Conservation (phyloP, 92 coral and sea anemone genomes). For the Hydrozoanthus gracilis region DNA sequence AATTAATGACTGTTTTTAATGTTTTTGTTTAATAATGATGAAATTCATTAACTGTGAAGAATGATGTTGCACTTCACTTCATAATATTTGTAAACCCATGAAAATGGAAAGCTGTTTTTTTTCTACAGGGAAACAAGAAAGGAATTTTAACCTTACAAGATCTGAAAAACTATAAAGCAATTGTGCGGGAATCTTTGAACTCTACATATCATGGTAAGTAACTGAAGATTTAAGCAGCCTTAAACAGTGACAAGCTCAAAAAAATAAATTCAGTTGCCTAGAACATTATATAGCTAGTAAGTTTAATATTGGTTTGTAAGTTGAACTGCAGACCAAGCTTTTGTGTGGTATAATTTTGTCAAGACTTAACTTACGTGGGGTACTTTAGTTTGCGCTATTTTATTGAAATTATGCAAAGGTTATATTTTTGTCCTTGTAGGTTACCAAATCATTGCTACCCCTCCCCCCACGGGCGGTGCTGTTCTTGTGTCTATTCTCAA, state of each 20-base stretch:
- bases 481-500: constrained; percentile 85
- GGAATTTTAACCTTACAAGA: constrained; percentile 71
- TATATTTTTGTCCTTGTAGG: constrained; percentile 47
- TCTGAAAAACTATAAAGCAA: constrained; percentile 71
- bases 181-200: constrained; percentile 56
- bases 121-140: constrained; percentile 22
- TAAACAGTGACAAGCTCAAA: background rate
- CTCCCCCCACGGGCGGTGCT: constrained; percentile 87
- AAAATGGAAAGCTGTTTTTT: background rate
- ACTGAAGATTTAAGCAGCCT: background rate
- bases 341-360: background rate
- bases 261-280: background rate
- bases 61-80: too few species aligned
- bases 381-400: background rate
- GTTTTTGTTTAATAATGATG: too few species aligned
- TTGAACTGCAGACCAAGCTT: too few species aligned
- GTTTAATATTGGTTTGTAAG: too few species aligned
- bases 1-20: too few species aligned
- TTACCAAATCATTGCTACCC: constrained; percentile 83
- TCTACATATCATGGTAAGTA: constrained; percentile 72
- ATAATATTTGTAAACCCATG: too few species aligned
- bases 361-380: background rate
- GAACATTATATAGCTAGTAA: too few species aligned
- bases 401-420: background rate
- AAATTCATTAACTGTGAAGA: too few species aligned